These are phyloP conservation scores for Tetheella fluctuosa DNA, from an alignment of 2,888 invertebrate species.

Conservation along the genomic window DNA sequence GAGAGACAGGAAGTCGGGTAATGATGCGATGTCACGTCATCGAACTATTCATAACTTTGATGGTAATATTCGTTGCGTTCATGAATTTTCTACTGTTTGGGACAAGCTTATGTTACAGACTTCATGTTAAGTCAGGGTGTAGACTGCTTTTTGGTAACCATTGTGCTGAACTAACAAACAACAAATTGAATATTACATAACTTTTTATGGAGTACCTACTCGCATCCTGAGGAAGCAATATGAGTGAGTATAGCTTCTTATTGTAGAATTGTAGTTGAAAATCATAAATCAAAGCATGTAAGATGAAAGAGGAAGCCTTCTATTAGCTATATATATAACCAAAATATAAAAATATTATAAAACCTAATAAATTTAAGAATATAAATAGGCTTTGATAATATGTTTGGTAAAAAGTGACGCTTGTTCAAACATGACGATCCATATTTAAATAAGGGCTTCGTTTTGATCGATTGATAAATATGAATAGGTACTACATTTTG, in stretches of 20 bases:
- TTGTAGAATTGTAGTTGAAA: too few relatives aligned
- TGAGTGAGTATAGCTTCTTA: too few relatives aligned
- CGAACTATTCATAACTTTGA: slow-evolving; percentile 27
- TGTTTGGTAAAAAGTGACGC: neutral
- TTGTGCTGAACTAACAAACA: too few relatives aligned
- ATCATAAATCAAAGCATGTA: too few relatives aligned
- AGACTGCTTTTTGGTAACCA: too few relatives aligned
- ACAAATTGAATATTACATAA: too few relatives aligned
- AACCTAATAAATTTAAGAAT: neutral
- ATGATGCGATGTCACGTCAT: slow-evolving; percentile 45
- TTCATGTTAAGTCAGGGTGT: too few relatives aligned
- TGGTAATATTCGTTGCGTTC: neutral
- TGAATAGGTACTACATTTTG: neutral
- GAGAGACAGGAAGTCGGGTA: slow-evolving; percentile 18
- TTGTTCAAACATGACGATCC: neutral
- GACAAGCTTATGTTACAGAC: too few relatives aligned
- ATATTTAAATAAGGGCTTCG: neutral
- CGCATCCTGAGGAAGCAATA: too few relatives aligned
- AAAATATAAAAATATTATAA: neutral
- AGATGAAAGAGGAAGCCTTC: too few relatives aligned
- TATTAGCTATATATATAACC: too few relatives aligned
- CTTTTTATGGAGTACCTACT: neutral
- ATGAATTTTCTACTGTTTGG: neutral
- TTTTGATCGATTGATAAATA: neutral
- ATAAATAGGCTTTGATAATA: neutral